Conservation (phyloP, 2,888 invertebrate species). For the Harmothoe impar region DNA sequence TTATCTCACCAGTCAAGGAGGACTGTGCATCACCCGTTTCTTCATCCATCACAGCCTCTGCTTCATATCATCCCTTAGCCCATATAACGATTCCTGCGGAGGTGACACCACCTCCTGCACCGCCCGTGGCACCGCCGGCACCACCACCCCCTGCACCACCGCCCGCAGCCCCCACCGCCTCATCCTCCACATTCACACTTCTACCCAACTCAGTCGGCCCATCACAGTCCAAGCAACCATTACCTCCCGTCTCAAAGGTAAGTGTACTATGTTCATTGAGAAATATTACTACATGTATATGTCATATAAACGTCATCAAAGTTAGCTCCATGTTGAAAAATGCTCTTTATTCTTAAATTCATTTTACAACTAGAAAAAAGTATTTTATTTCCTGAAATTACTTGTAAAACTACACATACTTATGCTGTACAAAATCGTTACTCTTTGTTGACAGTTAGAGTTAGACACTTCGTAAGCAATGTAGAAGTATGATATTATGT, state of each 20-base stretch:
- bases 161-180: background rate
- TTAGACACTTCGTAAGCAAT: too few species aligned
- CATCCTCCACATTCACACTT: background rate
- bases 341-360: too few species aligned
- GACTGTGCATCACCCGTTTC: background rate
- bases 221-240: background rate
- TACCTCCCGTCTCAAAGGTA: background rate
- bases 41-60: background rate
- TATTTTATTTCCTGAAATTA: too few species aligned
- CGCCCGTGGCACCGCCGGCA: background rate
- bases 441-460: too few species aligned
- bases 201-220: background rate
- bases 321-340: too few species aligned
- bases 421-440: too few species aligned
- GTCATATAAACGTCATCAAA: too few species aligned
- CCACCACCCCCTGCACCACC: background rate
- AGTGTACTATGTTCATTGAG: too few species aligned
- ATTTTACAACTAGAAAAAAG: too few species aligned
- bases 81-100: background rate
- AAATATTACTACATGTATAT: too few species aligned
- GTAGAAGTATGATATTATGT: too few species aligned
- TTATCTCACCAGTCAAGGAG: conserved; percentile 40
- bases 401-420: too few species aligned
- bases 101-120: background rate
- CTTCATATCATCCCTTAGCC: background rate